Evolutionary conservation across 1,140 invertebrate species (phyloP).

Genomic region (Bombus waltoni): DNA sequence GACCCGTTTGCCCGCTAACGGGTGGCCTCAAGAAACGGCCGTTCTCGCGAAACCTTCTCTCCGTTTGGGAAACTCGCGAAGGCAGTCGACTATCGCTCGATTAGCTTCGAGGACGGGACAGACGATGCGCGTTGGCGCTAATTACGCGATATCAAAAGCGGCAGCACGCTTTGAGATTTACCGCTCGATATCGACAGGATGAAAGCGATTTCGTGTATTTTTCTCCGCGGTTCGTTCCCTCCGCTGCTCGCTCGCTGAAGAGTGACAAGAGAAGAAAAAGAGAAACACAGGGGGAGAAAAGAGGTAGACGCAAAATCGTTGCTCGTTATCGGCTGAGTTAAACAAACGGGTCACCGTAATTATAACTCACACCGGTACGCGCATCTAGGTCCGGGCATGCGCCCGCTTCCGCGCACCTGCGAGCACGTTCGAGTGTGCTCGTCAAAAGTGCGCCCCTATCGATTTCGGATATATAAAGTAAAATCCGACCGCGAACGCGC

Average conservation of each 20-base stretch:
- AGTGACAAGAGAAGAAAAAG: background rate
- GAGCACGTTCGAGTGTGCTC: slow-evolving; percentile 46
- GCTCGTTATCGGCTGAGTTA: slow-evolving; percentile 50
- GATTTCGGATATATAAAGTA: slow-evolving; percentile 48
- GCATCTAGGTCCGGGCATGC: slow-evolving; percentile 48
- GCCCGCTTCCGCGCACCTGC: slow-evolving; percentile 21
- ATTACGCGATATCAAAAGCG: background rate
- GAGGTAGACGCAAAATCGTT: slow-evolving; percentile 42
- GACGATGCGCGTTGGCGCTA: background rate
- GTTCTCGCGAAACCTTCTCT: too few species aligned
- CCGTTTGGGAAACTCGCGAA: background rate
- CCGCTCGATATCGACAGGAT: background rate
- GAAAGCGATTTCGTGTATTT: slow-evolving; percentile 6
- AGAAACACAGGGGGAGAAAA: too few species aligned
- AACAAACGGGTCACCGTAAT: slow-evolving; percentile 59
- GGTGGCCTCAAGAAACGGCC: background rate
- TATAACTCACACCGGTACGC: slow-evolving; percentile 45
- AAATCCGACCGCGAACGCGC: slow-evolving; percentile 37
- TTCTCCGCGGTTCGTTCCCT: background rate
- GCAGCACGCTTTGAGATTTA: background rate
- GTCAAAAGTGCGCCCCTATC: slow-evolving; percentile 52
- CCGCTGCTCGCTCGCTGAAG: too few species aligned
- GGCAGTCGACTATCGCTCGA: background rate
- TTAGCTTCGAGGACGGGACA: background rate
- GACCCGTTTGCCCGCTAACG: background rate